Base-by-base conservation (phyloP, 2,888 invertebrate species). In the Thyatira batis region DNA sequence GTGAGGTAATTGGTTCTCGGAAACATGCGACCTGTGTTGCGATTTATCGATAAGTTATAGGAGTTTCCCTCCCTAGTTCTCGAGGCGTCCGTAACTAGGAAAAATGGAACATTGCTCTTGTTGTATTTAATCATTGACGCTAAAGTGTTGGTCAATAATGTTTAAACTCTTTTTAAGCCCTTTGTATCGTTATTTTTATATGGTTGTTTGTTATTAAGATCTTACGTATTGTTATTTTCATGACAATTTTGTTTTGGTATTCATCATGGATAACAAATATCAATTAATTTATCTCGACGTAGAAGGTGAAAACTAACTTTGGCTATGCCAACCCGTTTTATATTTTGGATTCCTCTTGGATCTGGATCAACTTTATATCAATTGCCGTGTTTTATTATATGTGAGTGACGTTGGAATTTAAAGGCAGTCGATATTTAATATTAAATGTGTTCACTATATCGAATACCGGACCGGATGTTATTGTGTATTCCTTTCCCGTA, bases 401-500 rank as follows among this genome's bases (percentile, higher is more conserved):
- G 27, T 28, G 27, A 28, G 46, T 17, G 27, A 4, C 27, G 10
- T 17, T 27, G 20, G 17, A 28, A 48, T 48, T 27, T 28, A 11
- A 25, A 25, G 17, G 17, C 17, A 48, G 17, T 20, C 48, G 4
- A 46, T 39, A 25, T 48, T 27, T 20, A 8, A 27, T 46, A 17
- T 46, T 27, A 45, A 45, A 20, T 46, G 23, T 33, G 39, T 39
- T 39, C 39, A 39, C 13, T 55, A 44, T 52, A 60, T 63, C 55
- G 61, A 67, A 63, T 64, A 58, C 57, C 44, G 58, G 53, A 63
- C 69, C 77, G 81, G 78, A 81, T 71, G 76, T 78, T 71, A 68
- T 82, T 75, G 67, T 71, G 70, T 76, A 83, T 81, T 82, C 82
- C 48, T 56, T 56, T 57, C 74, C 58, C 71, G 75, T 57, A 54